Percentiles rank a stretch among this genome's conserved stretches.
phyloP scores from a whole-genome alignment of 2,888 invertebrate species.

The Ornithoptera alexandrae region DNA sequence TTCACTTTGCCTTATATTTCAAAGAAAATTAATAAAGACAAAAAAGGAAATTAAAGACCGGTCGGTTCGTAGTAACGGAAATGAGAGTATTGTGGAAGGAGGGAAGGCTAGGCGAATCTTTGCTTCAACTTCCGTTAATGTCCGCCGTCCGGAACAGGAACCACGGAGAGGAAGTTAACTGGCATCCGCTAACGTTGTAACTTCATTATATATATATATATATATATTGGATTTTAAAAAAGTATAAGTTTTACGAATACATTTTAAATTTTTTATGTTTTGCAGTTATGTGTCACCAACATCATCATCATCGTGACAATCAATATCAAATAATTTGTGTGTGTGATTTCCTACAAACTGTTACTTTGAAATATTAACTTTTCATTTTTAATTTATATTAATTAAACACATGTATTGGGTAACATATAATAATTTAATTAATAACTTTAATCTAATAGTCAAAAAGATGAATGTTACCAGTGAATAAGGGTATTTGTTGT shows the following conservation, averaged over 20 bases:
- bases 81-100: conserved; percentile 48
- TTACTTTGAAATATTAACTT: too few species aligned
- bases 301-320: background rate
- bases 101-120: conserved; percentile 55
- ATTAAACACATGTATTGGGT: too few species aligned
- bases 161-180: conserved; percentile 32
- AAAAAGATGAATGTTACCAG: too few species aligned
- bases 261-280: background rate
- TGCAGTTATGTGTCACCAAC: background rate
- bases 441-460: too few species aligned
- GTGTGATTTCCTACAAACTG: too few species aligned
- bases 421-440: too few species aligned
- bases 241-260: background rate
- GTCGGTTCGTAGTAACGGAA: conserved; percentile 64
- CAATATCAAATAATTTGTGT: too few species aligned
- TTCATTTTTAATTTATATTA: too few species aligned
- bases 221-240: conserved; percentile 2
- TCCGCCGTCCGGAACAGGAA: conserved; percentile 56
- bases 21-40: background rate
- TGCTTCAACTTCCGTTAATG: conserved; percentile 62
- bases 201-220: conserved; percentile 12
- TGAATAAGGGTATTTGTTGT: too few species aligned
- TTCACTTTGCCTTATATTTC: background rate
- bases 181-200: conserved; percentile 25
- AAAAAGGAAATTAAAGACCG: conserved; percentile 76